These are phyloP conservation scores for Idris sp. DNA, from an alignment of 1,140 invertebrate species.

Conservation along the genomic window DNA sequence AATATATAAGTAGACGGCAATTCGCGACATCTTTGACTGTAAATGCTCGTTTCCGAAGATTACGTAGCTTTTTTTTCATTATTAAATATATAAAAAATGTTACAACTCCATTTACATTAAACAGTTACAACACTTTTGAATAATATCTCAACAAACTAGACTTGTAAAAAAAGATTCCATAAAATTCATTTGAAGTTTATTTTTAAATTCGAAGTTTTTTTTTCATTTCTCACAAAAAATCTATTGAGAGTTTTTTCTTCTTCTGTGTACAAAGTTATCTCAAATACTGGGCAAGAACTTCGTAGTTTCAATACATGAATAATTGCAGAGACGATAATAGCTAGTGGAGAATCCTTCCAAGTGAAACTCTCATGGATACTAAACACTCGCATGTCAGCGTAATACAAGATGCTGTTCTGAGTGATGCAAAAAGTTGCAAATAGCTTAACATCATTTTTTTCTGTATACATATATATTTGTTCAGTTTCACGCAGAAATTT, in stretches of 20 bases:
- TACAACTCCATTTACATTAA: too few relatives aligned
- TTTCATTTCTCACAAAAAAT: not conserved
- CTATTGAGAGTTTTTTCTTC: too few relatives aligned
- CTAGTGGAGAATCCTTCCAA: slow-evolving; percentile 50
- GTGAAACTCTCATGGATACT: slow-evolving; percentile 45
- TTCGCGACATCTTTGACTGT: slow-evolving; percentile 38
- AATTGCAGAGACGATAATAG: slow-evolving; percentile 40
- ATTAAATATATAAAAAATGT: too few relatives aligned
- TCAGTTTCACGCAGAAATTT: too few relatives aligned
- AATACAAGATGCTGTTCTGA: slow-evolving; percentile 31
- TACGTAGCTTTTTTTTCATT: slow-evolving; percentile 9
- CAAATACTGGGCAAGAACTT: too few relatives aligned
- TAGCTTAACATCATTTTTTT: not conserved
- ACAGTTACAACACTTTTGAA: too few relatives aligned
- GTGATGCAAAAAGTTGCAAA: slow-evolving; percentile 6
- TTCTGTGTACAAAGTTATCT: too few relatives aligned
- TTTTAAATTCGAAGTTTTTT: too few relatives aligned
- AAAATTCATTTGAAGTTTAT: too few relatives aligned
- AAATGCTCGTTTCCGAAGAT: slow-evolving; percentile 25
- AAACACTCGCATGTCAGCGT: slow-evolving; percentile 22
- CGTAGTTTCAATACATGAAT: slow-evolving; percentile 30
- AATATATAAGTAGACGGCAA: slow-evolving; percentile 44
- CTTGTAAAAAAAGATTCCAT: too few relatives aligned
- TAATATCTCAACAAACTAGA: too few relatives aligned
- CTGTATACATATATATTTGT: too few relatives aligned